Percentiles rank a stretch among this genome's conserved stretches.
phyloP scores from a whole-genome alignment of 2,113 vertebrate genomes.

The Cheirogaleus medius region DNA sequence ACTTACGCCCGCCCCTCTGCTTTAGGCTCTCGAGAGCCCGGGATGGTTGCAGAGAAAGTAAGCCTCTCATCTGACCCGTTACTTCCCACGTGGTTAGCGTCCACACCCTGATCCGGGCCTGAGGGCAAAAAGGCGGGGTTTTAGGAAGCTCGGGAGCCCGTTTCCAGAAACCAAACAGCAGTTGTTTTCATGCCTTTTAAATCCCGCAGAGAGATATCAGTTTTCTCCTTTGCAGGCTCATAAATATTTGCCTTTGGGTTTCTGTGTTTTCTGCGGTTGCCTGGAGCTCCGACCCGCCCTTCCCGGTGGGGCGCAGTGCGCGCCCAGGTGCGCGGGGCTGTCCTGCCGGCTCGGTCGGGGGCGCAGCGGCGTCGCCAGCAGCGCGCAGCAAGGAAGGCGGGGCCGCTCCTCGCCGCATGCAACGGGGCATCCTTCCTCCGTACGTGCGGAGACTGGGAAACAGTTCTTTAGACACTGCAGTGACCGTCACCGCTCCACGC shows the following conservation, averaged over 20 bases:
- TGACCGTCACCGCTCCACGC: neutral
- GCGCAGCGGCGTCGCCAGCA: neutral
- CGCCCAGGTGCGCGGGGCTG: neutral
- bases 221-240: neutral
- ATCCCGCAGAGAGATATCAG: neutral
- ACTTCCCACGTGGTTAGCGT: neutral
- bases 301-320: neutral
- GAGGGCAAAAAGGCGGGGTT: neutral
- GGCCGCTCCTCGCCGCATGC: neutral
- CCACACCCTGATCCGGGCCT: neutral
- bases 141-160: neutral
- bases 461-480: neutral
- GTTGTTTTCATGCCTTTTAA: constrained; percentile 25
- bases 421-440: neutral
- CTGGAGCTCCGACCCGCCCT: neutral
- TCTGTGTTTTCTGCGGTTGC: neutral
- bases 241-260: neutral
- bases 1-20: neutral
- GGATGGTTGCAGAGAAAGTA: neutral
- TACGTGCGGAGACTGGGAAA: neutral
- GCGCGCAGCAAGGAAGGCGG: neutral
- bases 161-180: constrained; percentile 12
- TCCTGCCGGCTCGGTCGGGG: accelerated
- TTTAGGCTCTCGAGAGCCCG: neutral
- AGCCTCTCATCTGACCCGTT: neutral